These are phyloP conservation scores for Catagonus wagneri DNA, from an alignment of 2,113 vertebrate genomes.

Conservation along the genomic window DNA sequence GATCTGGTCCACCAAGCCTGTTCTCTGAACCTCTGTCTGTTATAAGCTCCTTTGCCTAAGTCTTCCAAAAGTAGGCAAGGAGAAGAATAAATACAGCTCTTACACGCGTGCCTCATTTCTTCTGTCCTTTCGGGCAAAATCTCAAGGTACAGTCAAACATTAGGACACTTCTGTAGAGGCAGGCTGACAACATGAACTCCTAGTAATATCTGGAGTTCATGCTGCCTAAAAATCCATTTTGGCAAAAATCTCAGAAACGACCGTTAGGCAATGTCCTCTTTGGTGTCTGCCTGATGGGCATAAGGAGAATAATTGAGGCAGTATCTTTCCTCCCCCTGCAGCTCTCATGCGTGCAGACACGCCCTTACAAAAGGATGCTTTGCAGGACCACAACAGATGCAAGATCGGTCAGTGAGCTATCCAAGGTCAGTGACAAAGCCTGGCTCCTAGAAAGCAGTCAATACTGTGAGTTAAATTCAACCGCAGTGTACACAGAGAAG, in stretches of 20 bases:
- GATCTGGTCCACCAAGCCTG: neutral
- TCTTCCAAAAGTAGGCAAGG: constrained; percentile 11
- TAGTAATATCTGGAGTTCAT: neutral
- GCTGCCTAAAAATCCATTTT: neutral
- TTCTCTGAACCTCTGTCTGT: neutral
- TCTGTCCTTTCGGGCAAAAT: neutral
- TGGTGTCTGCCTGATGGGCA: neutral
- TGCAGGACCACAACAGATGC: too few species aligned
- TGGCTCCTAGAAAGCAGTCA: neutral
- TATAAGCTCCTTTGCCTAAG: neutral
- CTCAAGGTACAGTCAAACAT: neutral
- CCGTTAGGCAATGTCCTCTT: neutral
- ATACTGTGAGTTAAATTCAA: neutral
- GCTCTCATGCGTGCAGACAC: neutral
- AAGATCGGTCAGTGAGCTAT: neutral
- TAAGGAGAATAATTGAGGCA: neutral
- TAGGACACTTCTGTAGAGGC: neutral
- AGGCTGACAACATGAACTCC: neutral
- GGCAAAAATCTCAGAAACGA: constrained; percentile 13
- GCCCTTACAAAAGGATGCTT: neutral
- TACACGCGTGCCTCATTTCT: neutral
- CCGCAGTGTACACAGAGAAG: neutral
- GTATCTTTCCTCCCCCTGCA: neutral
- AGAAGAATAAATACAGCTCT: neutral
- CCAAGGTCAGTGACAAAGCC: neutral